Evolutionary conservation across 2,888 invertebrate genomes (phyloP).

Genomic region (Drosophila ustulata): DNA sequence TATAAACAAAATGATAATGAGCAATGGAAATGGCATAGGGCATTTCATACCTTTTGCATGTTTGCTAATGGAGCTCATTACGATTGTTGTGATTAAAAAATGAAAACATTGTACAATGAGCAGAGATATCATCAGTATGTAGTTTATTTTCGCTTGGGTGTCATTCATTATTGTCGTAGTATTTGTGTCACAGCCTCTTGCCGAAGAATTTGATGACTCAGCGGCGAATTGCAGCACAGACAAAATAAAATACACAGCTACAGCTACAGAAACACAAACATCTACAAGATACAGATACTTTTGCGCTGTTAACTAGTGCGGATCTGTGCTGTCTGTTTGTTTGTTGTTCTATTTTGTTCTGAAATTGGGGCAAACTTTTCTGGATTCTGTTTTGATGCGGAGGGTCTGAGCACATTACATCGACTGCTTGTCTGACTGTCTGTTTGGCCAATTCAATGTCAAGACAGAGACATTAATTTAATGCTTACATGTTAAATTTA

Average conservation of each 20-base stretch:
- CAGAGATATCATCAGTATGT: constrained; percentile 41
- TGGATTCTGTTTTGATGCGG: constrained; percentile 51
- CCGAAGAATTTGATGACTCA: constrained; percentile 68
- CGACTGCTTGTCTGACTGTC: constrained; percentile 25
- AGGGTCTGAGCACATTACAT: constrained; percentile 30
- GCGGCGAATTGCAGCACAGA: constrained; percentile 22
- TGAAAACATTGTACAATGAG: constrained; percentile 2
- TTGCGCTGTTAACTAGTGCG: constrained; percentile 9
- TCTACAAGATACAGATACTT: constrained; percentile 13
- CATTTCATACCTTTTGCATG: constrained; percentile 25
- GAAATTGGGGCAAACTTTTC: constrained; percentile 70
- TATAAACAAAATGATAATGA: constrained; percentile 13
- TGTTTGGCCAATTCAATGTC: constrained; percentile 52
- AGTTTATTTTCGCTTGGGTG: constrained; percentile 41
- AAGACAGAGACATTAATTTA: constrained; percentile 42
- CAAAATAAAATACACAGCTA: constrained; percentile 15
- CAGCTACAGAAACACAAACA: constrained; percentile 20
- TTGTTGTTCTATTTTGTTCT: constrained; percentile 13
- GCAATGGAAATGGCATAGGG: constrained; percentile 14
- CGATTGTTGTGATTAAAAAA: constrained; percentile 4
- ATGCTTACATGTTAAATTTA: constrained; percentile 19
- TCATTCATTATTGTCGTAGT: constrained; percentile 27
- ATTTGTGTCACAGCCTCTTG: constrained; percentile 60
- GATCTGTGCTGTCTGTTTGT: constrained; percentile 11
- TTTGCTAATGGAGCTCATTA: constrained; percentile 20